Percentiles rank a stretch among this genome's conserved stretches.
Evolutionary conservation across 1,140 invertebrate genomes (phyloP).

Genomic region (Notospermus geniculatus): DNA sequence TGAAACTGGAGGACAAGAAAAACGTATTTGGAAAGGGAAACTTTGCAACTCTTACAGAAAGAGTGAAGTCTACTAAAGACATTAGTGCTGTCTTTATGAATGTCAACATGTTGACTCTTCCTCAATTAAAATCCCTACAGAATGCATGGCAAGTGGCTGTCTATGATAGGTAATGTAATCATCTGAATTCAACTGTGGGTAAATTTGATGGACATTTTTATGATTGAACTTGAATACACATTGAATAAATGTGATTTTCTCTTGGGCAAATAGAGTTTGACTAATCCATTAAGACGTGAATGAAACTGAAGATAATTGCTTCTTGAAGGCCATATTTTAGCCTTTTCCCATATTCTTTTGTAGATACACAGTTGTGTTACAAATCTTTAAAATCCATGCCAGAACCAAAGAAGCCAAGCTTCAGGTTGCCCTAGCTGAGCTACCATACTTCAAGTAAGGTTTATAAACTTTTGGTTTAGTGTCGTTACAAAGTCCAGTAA

Average conservation of each 20-base stretch:
- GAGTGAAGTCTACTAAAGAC: constrained; percentile 26
- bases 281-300: too few relatives aligned
- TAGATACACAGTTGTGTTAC: constrained; percentile 75
- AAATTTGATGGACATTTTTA: too few relatives aligned
- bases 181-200: not conserved
- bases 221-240: too few relatives aligned
- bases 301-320: too few relatives aligned
- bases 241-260: too few relatives aligned
- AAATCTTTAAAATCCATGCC: constrained; percentile 81
- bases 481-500: too few relatives aligned
- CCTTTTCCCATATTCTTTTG: constrained; percentile 9
- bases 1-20: constrained; percentile 62
- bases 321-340: too few relatives aligned
- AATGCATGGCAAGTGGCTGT: constrained; percentile 66
- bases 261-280: too few relatives aligned
- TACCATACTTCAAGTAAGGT: constrained; percentile 71
- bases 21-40: constrained; percentile 69
- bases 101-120: constrained; percentile 65
- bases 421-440: constrained; percentile 84
- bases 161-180: constrained; percentile 65
- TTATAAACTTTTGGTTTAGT: constrained; percentile 10
- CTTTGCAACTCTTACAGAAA: constrained; percentile 62
- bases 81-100: constrained; percentile 76
- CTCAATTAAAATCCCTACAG: constrained; percentile 60
- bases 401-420: constrained; percentile 76